Evolutionary conservation across 2,113 vertebrate species (phyloP), one percentile per base, ranked within the genome.

Genomic region (Myrmecobius fasciatus): DNA sequence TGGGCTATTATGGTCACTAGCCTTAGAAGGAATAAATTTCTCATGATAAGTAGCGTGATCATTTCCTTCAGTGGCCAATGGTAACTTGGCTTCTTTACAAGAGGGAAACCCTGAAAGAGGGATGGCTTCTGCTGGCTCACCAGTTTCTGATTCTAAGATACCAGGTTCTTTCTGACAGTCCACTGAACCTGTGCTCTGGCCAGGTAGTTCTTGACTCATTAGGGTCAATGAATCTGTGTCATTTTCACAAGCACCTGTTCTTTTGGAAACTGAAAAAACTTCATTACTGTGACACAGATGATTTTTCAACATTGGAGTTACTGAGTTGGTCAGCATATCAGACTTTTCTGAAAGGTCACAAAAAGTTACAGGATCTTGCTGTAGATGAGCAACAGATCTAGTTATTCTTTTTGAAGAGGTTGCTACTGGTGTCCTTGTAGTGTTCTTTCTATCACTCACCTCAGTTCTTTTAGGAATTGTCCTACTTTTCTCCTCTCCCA

Each of bases 41-140:
- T 93, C 92, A 88, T 89, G 90, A 2, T 53, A 90, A 89, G 28
- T 67, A 95, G 28, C 54, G 1, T 90, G 24, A 95, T 94, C 94
- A 36, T 96, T 36, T n/a, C 96, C 36, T 93, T 89, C 60, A 92
- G 91, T 94, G 67, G 95, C 31, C 96, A 90, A 0, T 90, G 53
- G 60, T 14, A 95, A 91, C 43, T 17, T 51, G 0, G 92, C 92
- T 96, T 93, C 96, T 92, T 96, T 91, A 95, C 52, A 60, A 95
- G 97, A 95, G 95, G 52, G 49, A 96, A 94, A 24, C 46, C 60
- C 49, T 89, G 92, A 96, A 25, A 91, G 49, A 95, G 49, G 97
- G 97, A 46, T 43, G 93, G 47, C 25, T 95, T 96, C 53, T 94
- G 75, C 92, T 97, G 96, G 94, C 91, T 43, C 53, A 96, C 25